Percentiles rank a stretch among this genome's conserved stretches.
Conservation (phyloP, 2,113 vertebrate genomes). For the Sterrhoptilus dennistouni region DNA sequence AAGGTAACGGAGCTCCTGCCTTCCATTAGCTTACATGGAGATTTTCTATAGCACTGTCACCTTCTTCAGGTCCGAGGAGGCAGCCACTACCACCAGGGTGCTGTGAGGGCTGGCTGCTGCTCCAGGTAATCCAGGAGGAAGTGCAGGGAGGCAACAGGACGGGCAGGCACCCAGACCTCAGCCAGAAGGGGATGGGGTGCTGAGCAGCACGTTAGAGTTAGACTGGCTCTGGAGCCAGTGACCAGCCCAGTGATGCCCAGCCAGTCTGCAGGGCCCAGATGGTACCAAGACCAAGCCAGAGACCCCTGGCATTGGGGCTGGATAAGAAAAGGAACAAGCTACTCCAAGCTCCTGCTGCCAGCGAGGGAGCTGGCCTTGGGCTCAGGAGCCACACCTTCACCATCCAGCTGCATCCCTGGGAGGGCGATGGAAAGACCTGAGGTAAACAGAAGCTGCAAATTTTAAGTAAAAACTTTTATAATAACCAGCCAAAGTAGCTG, state of each 20-base stretch:
- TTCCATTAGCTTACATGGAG: not conserved
- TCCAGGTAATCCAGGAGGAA: not conserved
- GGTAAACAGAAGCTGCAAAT: not conserved
- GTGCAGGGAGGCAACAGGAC: rapidly evolving
- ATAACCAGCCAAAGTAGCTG: not conserved
- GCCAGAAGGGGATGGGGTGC: rapidly evolving
- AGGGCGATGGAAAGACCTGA: not conserved
- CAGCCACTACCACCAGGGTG: not conserved
- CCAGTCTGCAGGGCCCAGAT: not conserved
- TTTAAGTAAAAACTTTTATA: not conserved
- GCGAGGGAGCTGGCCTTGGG: not conserved
- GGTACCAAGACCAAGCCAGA: not conserved
- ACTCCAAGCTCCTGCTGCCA: not conserved
- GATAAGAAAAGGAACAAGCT: not conserved
- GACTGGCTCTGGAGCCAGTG: not conserved
- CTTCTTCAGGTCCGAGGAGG: not conserved
- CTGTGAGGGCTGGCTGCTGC: rapidly evolving
- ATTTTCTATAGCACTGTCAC: not conserved
- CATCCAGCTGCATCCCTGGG: not conserved
- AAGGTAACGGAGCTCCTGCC: rapidly evolving
- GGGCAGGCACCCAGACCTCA: not conserved
- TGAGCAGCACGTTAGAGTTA: rapidly evolving
- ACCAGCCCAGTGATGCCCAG: no score
- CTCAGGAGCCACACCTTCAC: rapidly evolving
- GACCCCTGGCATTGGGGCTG: not conserved